Conservation (phyloP, 2,888 invertebrate species). For the Oeneis ivallda region DNA sequence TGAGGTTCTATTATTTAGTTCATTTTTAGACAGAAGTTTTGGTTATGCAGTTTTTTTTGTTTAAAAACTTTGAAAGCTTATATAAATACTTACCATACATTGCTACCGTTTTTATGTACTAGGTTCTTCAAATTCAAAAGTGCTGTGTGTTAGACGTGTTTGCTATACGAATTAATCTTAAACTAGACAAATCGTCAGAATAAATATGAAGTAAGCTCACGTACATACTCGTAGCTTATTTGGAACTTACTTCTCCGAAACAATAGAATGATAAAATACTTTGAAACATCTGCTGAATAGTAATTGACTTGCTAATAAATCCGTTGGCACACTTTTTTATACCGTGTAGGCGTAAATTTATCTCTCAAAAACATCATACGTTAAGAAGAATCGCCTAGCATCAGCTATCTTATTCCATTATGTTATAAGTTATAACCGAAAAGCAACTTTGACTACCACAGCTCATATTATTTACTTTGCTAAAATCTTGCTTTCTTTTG, state of each 20-base stretch:
- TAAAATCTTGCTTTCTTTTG: no score
- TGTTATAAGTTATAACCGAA: neutral
- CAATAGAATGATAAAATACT: conserved; percentile 28
- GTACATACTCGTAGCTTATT: conserved; percentile 30
- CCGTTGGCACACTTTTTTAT: neutral
- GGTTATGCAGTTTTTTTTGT: no score
- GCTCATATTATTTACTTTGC: no score
- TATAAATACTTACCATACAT: neutral
- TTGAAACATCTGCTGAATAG: conserved; percentile 18
- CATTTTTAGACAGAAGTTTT: no score
- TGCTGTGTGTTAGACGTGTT: conserved; percentile 11
- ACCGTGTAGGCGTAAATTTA: conserved; percentile 6
- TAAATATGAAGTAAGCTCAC: conserved; percentile 21
- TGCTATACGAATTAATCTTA: conserved; percentile 4
- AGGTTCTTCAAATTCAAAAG: neutral
- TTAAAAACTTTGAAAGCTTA: no score
- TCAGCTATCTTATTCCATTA: neutral
- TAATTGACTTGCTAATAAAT: conserved; percentile 20
- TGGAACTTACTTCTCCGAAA: conserved; percentile 25
- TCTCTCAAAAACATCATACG: neutral
- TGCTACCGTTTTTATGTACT: neutral
- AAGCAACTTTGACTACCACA: neutral
- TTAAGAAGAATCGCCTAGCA: neutral
- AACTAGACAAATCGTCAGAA: neutral
- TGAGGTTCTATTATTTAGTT: no score